A percentile compares a stretch with the other conserved stretches of the same genome.
Conservation (phyloP, 2,797 vertebrate species). For the Bovichtus variegatus region DNA sequence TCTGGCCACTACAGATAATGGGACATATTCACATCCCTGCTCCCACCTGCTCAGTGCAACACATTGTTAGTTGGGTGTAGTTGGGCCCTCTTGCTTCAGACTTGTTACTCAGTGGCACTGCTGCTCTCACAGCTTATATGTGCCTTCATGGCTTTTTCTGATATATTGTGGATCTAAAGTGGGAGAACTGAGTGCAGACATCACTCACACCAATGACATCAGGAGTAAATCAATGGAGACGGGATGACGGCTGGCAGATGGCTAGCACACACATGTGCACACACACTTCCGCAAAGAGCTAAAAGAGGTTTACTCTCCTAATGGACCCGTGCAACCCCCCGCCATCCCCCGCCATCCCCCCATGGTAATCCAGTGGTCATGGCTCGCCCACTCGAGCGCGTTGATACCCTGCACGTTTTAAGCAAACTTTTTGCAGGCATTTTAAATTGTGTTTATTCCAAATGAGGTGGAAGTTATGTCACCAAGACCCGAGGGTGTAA, state of each 20-base stretch:
- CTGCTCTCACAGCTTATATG: background rate
- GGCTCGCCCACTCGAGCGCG: background rate
- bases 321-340: slow-evolving; percentile 23
- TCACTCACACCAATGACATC: slow-evolving; percentile 50
- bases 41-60: background rate
- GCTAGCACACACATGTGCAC: slow-evolving; percentile 27
- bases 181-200: slow-evolving; percentile 9
- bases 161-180: background rate
- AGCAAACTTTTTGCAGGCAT: background rate
- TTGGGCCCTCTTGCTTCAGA: background rate
- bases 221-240: slow-evolving; percentile 65
- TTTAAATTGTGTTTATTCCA: background rate
- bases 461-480: too few relatives aligned
- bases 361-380: slow-evolving; percentile 1
- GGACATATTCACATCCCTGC: background rate
- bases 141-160: background rate
- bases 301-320: slow-evolving; percentile 27
- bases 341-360: slow-evolving; percentile 21
- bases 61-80: background rate
- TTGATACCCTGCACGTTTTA: background rate
- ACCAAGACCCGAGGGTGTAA: too few relatives aligned
- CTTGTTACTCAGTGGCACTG: background rate
- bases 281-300: slow-evolving; percentile 27
- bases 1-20: too few relatives aligned
- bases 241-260: slow-evolving; percentile 67